Percentiles rank a stretch among this genome's conserved stretches.
Conservation (phyloP, 2,113 vertebrate genomes). For the human (Homo sapiens) region GRCh38 chr11:1528001-1528500, state of each 20-base stretch:
- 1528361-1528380: not conserved
- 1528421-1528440: too few species aligned
- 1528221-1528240: not conserved
- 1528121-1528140: not conserved
- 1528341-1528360: not conserved
- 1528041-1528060: not conserved
- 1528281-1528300: not conserved
- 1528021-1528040: not conserved
- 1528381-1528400: not conserved
- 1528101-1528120: not conserved
- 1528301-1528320: not conserved
- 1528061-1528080: not conserved
- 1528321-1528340: not conserved
- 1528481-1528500: not conserved
- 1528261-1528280: not conserved
- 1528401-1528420: too few species aligned
- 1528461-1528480: not conserved
- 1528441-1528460: too few species aligned
- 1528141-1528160: not conserved
- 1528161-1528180: too few species aligned
- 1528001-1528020: not conserved
- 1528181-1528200: rapidly evolving
- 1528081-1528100: not conserved
- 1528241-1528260: not conserved
- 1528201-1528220: not conserved